Conservation (phyloP, 2,113 vertebrate genomes). For the Cyrtonyx montezumae region DNA sequence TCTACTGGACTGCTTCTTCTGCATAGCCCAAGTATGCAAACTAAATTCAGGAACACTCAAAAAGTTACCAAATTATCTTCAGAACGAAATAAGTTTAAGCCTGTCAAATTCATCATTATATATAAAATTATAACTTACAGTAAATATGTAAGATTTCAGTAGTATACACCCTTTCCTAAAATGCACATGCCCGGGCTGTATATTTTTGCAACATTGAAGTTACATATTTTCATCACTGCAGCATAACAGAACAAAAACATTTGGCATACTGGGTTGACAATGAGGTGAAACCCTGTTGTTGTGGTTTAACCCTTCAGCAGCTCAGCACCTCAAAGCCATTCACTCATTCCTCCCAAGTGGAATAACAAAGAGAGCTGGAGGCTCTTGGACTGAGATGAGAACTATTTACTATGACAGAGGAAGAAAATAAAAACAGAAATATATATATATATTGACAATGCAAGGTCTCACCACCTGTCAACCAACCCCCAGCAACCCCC, state of each 20-base stretch:
- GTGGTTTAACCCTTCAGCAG: too few relatives aligned
- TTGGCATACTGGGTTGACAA: background rate
- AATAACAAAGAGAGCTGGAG: too few relatives aligned
- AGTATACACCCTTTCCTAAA: background rate
- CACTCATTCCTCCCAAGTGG: too few relatives aligned
- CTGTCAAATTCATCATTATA: background rate
- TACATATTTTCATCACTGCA: background rate
- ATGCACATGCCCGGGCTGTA: background rate
- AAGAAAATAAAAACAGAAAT: too few relatives aligned
- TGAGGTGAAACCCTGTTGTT: background rate
- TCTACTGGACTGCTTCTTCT: background rate
- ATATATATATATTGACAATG: too few relatives aligned
- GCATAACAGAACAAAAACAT: background rate
- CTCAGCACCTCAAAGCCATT: too few relatives aligned
- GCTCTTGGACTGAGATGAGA: too few relatives aligned
- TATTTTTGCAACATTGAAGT: background rate
- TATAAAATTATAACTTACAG: background rate
- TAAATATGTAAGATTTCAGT: background rate
- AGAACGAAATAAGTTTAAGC: background rate
- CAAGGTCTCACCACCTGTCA: too few relatives aligned
- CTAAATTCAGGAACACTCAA: background rate
- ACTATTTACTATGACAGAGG: too few relatives aligned
- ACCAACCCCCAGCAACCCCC: too few relatives aligned
- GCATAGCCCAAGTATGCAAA: background rate
- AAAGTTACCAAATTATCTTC: background rate